Evolutionary conservation across 1,140 invertebrate species (phyloP).

Genomic region (Hyles euphorbiae): DNA sequence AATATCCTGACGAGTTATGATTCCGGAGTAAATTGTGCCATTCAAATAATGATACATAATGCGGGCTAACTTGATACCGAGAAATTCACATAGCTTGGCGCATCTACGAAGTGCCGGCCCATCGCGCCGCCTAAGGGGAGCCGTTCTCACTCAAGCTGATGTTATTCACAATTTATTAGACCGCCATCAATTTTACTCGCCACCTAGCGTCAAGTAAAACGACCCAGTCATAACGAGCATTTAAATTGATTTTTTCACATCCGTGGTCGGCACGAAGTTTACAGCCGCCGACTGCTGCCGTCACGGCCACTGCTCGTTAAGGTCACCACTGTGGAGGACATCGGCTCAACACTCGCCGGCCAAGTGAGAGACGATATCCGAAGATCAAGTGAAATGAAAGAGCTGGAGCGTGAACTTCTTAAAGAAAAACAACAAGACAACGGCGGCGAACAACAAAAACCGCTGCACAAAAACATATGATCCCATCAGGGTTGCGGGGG

Average conservation of each 20-base stretch:
- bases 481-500: conserved; percentile 61
- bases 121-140: too few relatives aligned
- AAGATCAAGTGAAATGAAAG: conserved; percentile 62
- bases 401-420: conserved; percentile 66
- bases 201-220: too few relatives aligned
- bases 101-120: too few relatives aligned
- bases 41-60: conserved; percentile 70
- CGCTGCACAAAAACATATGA: conserved; percentile 76
- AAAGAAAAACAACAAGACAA: conserved; percentile 58
- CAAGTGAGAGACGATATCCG: conserved; percentile 55
- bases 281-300: too few relatives aligned
- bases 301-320: too few relatives aligned
- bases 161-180: too few relatives aligned
- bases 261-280: too few relatives aligned
- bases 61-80: conserved; percentile 47
- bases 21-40: conserved; percentile 58
- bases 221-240: too few relatives aligned
- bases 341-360: conserved; percentile 25
- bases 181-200: too few relatives aligned
- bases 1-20: conserved; percentile 49
- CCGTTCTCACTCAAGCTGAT: too few relatives aligned
- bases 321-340: conserved; percentile 6
- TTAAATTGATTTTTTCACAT: too few relatives aligned
- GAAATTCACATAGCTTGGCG: conserved; percentile 12
- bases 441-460: conserved; percentile 73